Evolutionary conservation across 2,113 vertebrate species (phyloP).

Genomic region (Lagopus muta): DNA sequence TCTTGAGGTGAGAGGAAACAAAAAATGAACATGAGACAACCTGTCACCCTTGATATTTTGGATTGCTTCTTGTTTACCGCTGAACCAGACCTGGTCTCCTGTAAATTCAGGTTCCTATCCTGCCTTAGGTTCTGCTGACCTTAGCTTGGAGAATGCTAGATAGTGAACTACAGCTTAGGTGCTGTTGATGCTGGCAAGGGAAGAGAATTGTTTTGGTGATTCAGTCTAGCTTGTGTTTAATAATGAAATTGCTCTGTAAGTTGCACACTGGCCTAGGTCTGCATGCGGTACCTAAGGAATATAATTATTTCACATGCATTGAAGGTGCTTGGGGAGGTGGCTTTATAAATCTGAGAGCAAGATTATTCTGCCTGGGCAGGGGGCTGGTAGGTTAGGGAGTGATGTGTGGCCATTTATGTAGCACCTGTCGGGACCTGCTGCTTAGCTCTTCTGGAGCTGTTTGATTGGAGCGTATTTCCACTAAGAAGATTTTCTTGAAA

Average conservation of each 20-base stretch:
- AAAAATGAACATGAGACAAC: neutral
- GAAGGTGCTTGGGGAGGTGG: slow-evolving; percentile 12
- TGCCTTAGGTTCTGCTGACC: neutral
- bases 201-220: neutral
- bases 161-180: neutral
- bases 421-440: slow-evolving; percentile 29
- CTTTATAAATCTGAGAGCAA: neutral
- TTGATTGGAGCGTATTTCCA: slow-evolving; percentile 27
- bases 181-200: neutral
- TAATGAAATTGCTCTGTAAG: neutral
- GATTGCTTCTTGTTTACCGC: neutral
- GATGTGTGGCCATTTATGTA: slow-evolving; percentile 51
- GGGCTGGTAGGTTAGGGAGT: neutral
- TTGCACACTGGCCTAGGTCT: neutral
- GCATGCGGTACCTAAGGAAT: neutral
- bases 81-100: neutral
- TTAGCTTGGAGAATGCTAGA: neutral
- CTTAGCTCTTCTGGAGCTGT: slow-evolving; percentile 36
- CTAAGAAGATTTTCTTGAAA: slow-evolving; percentile 42
- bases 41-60: neutral
- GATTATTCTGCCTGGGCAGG: slow-evolving; percentile 30
- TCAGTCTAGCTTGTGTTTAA: slow-evolving; percentile 10
- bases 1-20: neutral
- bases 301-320: slow-evolving; percentile 16
- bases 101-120: neutral